phyloP scores from a whole-genome alignment of 2,113 vertebrate species.

The Martes martes region DNA sequence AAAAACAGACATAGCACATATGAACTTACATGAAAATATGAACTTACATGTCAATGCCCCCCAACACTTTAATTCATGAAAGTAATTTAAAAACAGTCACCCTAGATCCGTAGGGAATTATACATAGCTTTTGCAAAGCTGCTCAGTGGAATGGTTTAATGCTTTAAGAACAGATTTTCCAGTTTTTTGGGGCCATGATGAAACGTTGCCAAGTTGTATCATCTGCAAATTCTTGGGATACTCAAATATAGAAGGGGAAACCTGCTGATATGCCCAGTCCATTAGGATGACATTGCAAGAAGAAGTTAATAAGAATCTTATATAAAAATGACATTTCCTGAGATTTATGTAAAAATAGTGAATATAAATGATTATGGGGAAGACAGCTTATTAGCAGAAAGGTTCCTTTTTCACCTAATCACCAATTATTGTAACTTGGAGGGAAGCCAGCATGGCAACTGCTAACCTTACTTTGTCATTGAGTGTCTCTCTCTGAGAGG shows the following conservation, averaged over 20 bases:
- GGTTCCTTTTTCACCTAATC: not conserved
- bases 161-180: not conserved
- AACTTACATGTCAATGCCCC: not conserved
- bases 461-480: not conserved
- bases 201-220: not conserved
- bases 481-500: not conserved
- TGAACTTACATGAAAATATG: not conserved
- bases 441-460: not conserved
- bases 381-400: slow-evolving; percentile 18
- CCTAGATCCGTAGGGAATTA: not conserved
- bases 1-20: not conserved
- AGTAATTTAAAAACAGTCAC: not conserved
- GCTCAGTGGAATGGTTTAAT: not conserved
- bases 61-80: not conserved
- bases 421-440: not conserved
- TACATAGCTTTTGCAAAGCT: not conserved
- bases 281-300: not conserved
- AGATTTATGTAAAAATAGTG: slow-evolving; percentile 2
- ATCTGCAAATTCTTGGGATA: not conserved
- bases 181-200: not conserved
- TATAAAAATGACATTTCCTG: not conserved
- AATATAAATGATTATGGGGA: not conserved
- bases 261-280: not conserved
- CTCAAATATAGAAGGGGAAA: not conserved
- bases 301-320: not conserved